Evolutionary conservation across 2,888 invertebrate species (phyloP).

Genomic region (Elysia crispata): DNA sequence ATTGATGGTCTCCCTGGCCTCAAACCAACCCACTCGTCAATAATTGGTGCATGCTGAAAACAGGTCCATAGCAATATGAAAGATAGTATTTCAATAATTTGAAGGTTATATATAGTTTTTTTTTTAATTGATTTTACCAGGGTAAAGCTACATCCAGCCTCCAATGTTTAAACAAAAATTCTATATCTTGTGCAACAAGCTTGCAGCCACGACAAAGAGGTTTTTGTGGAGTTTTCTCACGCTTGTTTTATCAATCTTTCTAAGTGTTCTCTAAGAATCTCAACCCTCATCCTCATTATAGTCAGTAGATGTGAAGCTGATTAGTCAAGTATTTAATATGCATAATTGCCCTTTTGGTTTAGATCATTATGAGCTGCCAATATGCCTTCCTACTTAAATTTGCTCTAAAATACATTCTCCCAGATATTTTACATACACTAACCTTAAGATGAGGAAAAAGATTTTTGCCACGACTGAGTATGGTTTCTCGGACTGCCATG

Average conservation of each 20-base stretch:
- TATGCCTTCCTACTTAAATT: not conserved
- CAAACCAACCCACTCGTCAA: slow-evolving; percentile 89
- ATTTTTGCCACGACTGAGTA: slow-evolving; percentile 16
- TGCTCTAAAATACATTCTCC: too few relatives aligned
- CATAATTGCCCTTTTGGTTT: not conserved
- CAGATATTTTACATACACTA: too few relatives aligned
- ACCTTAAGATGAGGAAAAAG: slow-evolving; percentile 74
- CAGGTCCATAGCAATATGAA: too few relatives aligned
- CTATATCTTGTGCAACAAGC: too few relatives aligned
- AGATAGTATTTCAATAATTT: too few relatives aligned
- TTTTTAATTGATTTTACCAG: too few relatives aligned
- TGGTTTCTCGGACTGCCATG: slow-evolving; percentile 81
- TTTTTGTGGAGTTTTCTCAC: too few relatives aligned
- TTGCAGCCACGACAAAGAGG: too few relatives aligned
- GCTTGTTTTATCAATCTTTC: too few relatives aligned
- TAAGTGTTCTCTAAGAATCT: too few relatives aligned
- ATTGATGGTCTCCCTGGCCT: slow-evolving; percentile 85
- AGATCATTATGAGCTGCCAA: not conserved
- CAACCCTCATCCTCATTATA: too few relatives aligned
- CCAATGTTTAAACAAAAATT: slow-evolving; percentile 56
- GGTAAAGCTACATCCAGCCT: not conserved
- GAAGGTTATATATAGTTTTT: too few relatives aligned
- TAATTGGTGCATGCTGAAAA: slow-evolving; percentile 78
- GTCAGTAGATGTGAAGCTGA: not conserved
- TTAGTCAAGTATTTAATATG: not conserved